Percentiles rank a stretch among this genome's conserved stretches.
Evolutionary conservation across 1,140 invertebrate genomes (phyloP).

Genomic region (Heterodera carotae): DNA sequence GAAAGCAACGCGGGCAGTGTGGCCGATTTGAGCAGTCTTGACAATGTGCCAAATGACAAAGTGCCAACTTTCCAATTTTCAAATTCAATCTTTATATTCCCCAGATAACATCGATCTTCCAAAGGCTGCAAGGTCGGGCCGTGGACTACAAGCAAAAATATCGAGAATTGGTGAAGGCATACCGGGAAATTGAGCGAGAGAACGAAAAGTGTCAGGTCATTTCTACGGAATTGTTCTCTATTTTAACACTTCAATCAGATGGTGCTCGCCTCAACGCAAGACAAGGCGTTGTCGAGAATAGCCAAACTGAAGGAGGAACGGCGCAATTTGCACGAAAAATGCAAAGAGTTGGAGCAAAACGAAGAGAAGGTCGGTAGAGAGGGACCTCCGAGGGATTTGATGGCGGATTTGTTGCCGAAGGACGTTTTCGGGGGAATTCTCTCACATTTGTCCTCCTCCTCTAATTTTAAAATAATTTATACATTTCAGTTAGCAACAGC

Average conservation of each 20-base stretch:
- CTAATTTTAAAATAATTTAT: background rate
- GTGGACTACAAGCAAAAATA: constrained; percentile 55
- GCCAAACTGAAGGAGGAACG: constrained; percentile 50
- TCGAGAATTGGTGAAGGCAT: constrained; percentile 42
- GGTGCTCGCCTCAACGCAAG: constrained; percentile 51
- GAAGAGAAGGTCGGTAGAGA: constrained; percentile 16
- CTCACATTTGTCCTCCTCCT: background rate
- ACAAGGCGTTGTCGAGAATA: constrained; percentile 52
- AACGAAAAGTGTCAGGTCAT: constrained; percentile 55
- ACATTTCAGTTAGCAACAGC: constrained; percentile 16
- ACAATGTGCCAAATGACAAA: constrained; percentile 38
- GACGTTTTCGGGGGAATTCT: too few species aligned
- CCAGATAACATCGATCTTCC: constrained; percentile 42
- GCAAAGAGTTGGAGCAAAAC: constrained; percentile 31
- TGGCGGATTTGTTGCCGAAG: too few species aligned
- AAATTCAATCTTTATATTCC: too few species aligned
- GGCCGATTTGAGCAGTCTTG: constrained; percentile 29
- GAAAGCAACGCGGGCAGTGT: constrained; percentile 31
- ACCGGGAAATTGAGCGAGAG: constrained; percentile 51
- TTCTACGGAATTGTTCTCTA: constrained; percentile 3
- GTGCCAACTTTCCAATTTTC: background rate
- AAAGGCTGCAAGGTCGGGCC: constrained; percentile 38
- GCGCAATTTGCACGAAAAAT: constrained; percentile 26
- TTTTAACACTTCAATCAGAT: constrained; percentile 35
- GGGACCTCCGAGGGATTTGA: too few species aligned